phyloP scores from a whole-genome alignment of 2,888 invertebrate species.

The Xestoiulus laeticollis region DNA sequence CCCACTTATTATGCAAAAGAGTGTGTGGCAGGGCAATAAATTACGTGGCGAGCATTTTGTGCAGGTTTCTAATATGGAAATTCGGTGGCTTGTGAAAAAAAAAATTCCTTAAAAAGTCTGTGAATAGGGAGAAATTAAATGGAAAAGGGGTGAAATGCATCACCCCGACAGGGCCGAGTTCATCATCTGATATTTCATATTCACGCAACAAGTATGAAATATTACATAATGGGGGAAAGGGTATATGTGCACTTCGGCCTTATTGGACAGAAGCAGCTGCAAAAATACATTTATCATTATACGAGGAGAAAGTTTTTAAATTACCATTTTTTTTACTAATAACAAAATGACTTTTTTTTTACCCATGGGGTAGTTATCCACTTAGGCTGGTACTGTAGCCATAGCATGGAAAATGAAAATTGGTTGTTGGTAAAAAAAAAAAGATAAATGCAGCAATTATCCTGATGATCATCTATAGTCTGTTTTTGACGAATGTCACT shows the following conservation, averaged over 20 bases:
- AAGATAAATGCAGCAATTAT: slow-evolving; percentile 22
- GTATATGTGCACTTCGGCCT: slow-evolving; percentile 20
- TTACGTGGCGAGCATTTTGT: slow-evolving; percentile 37
- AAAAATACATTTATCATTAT: slow-evolving; percentile 27
- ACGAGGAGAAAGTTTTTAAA: background rate
- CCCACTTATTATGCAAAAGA: slow-evolving; percentile 34
- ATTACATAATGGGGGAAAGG: slow-evolving; percentile 29
- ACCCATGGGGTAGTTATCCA: background rate
- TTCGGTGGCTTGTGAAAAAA: slow-evolving; percentile 12
- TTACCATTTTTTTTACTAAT: background rate
- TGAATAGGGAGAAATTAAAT: slow-evolving; percentile 37
- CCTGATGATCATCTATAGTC: background rate
- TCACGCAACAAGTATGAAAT: slow-evolving; percentile 37
- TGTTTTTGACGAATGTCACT: background rate
- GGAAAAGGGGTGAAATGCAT: slow-evolving; percentile 37
- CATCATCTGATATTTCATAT: slow-evolving; percentile 33
- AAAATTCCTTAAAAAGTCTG: slow-evolving; percentile 33
- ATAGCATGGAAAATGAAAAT: background rate
- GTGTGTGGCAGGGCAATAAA: slow-evolving; percentile 37
- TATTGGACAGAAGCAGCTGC: slow-evolving; percentile 34
- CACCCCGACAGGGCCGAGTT: slow-evolving; percentile 4
- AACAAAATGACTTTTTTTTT: background rate
- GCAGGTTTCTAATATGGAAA: slow-evolving; percentile 37
- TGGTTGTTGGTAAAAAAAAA: background rate
- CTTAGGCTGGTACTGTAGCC: background rate